A percentile compares a stretch with the other conserved stretches of the same genome.
Conservation (phyloP, 2,888 invertebrate species). For the Alviniconcha strummeri region DNA sequence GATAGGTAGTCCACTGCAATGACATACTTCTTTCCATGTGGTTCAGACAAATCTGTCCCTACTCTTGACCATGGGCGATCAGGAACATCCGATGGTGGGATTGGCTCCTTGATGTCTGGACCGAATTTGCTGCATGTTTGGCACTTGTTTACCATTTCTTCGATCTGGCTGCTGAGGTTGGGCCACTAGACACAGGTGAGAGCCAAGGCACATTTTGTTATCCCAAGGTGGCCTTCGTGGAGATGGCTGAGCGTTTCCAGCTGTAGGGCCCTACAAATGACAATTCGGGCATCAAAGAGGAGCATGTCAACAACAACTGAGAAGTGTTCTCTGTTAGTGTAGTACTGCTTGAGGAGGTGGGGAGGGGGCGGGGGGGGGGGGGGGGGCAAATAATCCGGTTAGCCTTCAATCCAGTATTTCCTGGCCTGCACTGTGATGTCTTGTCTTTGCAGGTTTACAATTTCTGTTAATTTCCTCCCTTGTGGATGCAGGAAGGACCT, state of each 20-base stretch:
- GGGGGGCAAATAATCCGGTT: slow-evolving; percentile 1
- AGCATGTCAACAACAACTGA: not conserved
- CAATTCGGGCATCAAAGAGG: slow-evolving; percentile 22
- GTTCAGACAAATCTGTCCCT: not conserved
- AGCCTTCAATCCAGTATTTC: not conserved
- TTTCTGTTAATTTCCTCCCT: not conserved
- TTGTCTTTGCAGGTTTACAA: not conserved
- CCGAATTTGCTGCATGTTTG: not conserved
- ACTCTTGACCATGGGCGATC: slow-evolving; percentile 26
- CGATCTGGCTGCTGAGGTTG: not conserved
- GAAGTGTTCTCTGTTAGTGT: slow-evolving; percentile 1
- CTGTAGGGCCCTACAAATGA: slow-evolving; percentile 4
- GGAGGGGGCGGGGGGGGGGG: not conserved
- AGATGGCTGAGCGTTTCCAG: not conserved
- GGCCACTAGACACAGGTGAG: not conserved
- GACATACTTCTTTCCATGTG: not conserved
- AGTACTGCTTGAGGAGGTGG: slow-evolving; percentile 13
- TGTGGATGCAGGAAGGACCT: not conserved
- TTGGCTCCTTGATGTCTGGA: slow-evolving; percentile 9
- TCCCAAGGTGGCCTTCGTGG: not conserved
- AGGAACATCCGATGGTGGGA: slow-evolving; percentile 10
- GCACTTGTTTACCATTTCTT: slow-evolving; percentile 1
- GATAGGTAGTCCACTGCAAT: slow-evolving; percentile 26
- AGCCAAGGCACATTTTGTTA: not conserved
- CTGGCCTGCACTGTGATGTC: not conserved